phyloP scores from a whole-genome alignment of 2,797 vertebrate genomes.

The Pseudotriccus pelzelni region DNA sequence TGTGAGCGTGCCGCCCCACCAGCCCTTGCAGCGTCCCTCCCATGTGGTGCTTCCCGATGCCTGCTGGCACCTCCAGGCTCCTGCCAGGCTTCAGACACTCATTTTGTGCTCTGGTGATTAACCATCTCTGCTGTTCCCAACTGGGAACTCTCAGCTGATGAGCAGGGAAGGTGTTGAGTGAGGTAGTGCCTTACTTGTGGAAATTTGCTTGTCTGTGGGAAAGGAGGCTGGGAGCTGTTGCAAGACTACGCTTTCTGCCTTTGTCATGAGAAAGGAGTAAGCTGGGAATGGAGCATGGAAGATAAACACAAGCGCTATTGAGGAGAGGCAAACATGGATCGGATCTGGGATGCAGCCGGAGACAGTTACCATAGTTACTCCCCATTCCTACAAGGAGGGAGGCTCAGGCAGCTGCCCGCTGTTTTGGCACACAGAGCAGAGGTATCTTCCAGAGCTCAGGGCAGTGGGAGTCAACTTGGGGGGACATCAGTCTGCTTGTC shows the following conservation, averaged over 20 bases:
- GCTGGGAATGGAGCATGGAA: neutral
- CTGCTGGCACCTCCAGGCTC: neutral
- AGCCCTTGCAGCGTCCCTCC: fast-evolving
- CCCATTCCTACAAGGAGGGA: neutral
- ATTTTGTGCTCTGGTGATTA: neutral
- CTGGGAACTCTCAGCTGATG: neutral
- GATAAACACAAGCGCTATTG: constrained; percentile 11
- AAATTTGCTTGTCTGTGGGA: neutral
- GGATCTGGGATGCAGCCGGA: neutral
- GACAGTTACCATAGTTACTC: constrained; percentile 69
- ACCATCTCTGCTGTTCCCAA: neutral
- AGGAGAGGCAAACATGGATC: constrained; percentile 24
- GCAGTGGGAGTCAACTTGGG: neutral
- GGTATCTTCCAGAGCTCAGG: neutral
- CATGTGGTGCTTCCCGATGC: fast-evolving
- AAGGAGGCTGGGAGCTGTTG: neutral
- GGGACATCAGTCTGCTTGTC: neutral
- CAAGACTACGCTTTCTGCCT: neutral
- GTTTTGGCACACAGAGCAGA: neutral
- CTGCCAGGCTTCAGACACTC: neutral
- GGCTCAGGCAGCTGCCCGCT: constrained; percentile 12
- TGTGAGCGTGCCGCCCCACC: fast-evolving
- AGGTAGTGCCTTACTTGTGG: neutral
- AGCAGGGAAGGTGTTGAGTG: neutral
- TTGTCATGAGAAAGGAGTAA: neutral